Evolutionary conservation across 2,888 invertebrate species (phyloP).

Genomic region (Tigriopus californicus): DNA sequence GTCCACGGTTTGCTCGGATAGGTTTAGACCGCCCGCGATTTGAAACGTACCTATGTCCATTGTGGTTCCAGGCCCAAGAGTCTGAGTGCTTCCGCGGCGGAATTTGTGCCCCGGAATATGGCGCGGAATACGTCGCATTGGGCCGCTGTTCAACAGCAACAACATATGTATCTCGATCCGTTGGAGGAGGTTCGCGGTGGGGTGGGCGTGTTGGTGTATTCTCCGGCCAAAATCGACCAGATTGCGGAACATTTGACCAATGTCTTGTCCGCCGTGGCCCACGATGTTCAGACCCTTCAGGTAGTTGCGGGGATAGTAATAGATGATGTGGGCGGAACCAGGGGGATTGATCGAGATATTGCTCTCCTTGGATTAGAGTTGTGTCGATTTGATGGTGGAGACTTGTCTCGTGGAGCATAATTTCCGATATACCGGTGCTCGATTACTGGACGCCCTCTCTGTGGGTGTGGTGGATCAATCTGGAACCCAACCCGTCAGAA

Average conservation of each 20-base stretch:
- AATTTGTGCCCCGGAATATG: conserved; percentile 8
- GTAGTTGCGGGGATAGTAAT: too few relatives aligned
- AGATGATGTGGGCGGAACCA: too few relatives aligned
- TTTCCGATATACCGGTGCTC: conserved; percentile 9
- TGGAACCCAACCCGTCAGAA: neutral
- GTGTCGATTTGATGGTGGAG: neutral
- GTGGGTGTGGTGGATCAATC: neutral
- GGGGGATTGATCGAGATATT: too few relatives aligned
- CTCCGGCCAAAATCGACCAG: neutral
- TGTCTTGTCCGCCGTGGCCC: neutral
- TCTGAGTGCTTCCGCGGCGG: neutral
- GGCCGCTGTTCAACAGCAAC: conserved; percentile 9
- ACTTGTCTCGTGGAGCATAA: neutral
- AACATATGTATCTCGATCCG: neutral
- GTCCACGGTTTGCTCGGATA: too few relatives aligned
- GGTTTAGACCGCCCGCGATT: too few relatives aligned
- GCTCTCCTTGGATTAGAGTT: too few relatives aligned
- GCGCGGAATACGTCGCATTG: conserved; percentile 9
- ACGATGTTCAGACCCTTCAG: neutral
- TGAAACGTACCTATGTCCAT: too few relatives aligned
- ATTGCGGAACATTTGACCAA: neutral
- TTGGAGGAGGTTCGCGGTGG: neutral
- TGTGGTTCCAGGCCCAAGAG: neutral
- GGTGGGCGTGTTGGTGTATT: neutral
- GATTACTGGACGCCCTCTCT: neutral